These are phyloP conservation scores for Diadegma fenestrale DNA, from an alignment of 2,888 invertebrate genomes.

Conservation along the genomic window DNA sequence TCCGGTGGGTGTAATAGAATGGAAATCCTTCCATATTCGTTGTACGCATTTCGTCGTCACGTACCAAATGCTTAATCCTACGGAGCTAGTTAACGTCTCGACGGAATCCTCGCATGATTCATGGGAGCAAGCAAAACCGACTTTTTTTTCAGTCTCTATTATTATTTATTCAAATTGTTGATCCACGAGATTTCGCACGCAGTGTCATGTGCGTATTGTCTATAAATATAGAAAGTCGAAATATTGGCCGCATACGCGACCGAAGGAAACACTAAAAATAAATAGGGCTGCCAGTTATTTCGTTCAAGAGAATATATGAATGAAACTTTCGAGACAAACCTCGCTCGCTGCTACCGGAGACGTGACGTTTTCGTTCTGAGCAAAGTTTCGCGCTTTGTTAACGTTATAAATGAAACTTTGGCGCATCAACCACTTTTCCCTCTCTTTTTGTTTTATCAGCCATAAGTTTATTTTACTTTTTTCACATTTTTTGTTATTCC, in stretches of 20 bases:
- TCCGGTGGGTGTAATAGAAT: constrained; percentile 37
- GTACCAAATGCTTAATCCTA: constrained; percentile 12
- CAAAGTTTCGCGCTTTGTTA: constrained; percentile 12
- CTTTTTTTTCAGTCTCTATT: too few relatives aligned
- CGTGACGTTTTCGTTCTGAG: background rate
- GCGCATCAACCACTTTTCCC: background rate
- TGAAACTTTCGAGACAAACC: background rate
- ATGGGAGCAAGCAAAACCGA: background rate
- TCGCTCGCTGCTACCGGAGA: background rate
- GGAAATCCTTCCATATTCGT: constrained; percentile 14
- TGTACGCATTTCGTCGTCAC: background rate
- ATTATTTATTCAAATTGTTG: background rate
- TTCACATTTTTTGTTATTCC: background rate
- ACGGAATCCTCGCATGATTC: constrained; percentile 23
- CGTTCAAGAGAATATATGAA: constrained; percentile 10
- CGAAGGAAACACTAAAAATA: background rate
- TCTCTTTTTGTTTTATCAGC: background rate
- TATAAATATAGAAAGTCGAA: background rate
- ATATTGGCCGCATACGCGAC: background rate
- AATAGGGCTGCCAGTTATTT: background rate
- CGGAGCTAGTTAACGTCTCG: constrained; percentile 16
- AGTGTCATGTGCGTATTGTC: background rate
- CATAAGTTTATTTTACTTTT: background rate
- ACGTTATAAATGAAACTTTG: background rate
- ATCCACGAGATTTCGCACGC: background rate